These are phyloP conservation scores for Sebastes matsubarae DNA, from an alignment of 2,797 vertebrate genomes.

Conservation along the genomic window DNA sequence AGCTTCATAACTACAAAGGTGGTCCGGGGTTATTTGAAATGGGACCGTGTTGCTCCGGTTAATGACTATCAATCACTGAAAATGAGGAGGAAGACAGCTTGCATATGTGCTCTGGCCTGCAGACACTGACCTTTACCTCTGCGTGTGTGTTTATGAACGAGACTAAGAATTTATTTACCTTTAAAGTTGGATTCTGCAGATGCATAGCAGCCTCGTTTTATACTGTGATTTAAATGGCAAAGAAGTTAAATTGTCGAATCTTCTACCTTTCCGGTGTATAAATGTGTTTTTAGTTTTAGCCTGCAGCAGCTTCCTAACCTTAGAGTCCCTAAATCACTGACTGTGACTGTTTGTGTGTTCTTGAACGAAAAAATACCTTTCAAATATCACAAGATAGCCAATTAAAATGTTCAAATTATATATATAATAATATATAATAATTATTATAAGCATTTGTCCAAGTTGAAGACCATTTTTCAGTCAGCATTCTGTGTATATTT, in stretches of 20 bases:
- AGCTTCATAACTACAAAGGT: conserved; percentile 27
- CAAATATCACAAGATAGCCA: neutral
- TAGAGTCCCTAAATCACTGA: neutral
- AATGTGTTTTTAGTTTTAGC: neutral
- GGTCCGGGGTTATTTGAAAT: conserved; percentile 10
- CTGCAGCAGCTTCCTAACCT: neutral
- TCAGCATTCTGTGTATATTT: neutral
- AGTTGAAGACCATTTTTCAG: neutral
- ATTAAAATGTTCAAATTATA: neutral
- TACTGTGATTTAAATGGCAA: neutral
- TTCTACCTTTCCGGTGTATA: neutral
- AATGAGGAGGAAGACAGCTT: neutral
- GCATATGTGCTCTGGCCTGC: neutral
- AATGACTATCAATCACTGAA: conserved; percentile 37
- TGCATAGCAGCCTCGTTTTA: neutral
- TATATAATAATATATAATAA: neutral
- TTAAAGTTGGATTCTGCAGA: neutral
- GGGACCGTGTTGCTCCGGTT: conserved; percentile 13
- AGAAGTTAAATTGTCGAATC: neutral
- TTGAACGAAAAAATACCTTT: neutral
- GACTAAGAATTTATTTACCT: neutral
- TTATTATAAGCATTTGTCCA: neutral
- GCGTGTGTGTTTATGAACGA: neutral
- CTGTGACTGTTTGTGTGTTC: neutral
- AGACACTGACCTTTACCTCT: conserved; percentile 20